Evolutionary conservation across 2,797 vertebrate species (phyloP), one percentile per base, ranked within the genome.

Genomic region (Chelon labrosus): DNA sequence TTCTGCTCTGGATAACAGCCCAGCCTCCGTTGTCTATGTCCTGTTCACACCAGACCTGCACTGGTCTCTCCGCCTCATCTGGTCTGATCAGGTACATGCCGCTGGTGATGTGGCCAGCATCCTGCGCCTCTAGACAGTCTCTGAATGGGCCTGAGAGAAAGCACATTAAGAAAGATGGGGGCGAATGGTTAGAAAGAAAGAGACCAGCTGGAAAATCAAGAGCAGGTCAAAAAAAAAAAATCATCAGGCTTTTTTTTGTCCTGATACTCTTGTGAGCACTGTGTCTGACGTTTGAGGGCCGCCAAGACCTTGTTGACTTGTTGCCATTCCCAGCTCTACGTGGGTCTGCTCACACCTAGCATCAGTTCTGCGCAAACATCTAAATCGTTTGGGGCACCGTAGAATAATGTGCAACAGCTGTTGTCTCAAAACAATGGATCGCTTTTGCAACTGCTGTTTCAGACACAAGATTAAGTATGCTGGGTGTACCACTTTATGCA

Each of bases 11-110:
- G 88, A 99, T 95, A 38, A 99, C 97, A 0, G 98, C 98, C 98
- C 98, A 99, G 41, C 98, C 98, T 63, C 98, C 98, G 0, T 97
- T 97, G 84, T 99, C 97, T 77, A 99, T 84, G 84, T 94, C 93
- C 55, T 99, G 97, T 75, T 99, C 98, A 68, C 98, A 99, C 98
- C 98, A 99, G 46, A 96, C 92, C 58, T 99, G 98, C 84, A 98
- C 92, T 8, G 96, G 93, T 54, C 85, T 97, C 96, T 14, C 94
- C 96, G 31, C 93, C 17, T 46, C 91, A 8, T 96, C 93, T 0
- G 96, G 87, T 90, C 97, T 96, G 37, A 99, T 95, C 90, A 99
- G 95, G 77, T 99, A 99, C 94, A 99, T 99, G 14, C 98, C 98
- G 0, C 96, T 99, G 83, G 88, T 95, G 73, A 93, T 92, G 80